Conservation (phyloP, 2,888 invertebrate species). For the Clostera curtula region DNA sequence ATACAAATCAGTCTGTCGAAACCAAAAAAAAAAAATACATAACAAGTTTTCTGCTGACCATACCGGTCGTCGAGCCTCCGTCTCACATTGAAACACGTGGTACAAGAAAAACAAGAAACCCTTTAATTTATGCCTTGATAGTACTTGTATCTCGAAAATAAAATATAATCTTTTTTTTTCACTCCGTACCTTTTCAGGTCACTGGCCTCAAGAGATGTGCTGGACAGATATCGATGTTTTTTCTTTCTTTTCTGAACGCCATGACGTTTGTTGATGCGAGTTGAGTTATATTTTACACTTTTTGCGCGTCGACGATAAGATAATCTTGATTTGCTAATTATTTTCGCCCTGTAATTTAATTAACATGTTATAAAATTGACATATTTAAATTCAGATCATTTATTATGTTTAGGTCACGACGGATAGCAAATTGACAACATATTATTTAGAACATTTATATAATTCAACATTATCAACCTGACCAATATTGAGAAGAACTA, state of each 20-base stretch:
- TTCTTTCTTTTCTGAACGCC: conserved; percentile 14
- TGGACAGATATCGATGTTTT: conserved; percentile 32
- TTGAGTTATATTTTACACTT: conserved; percentile 11
- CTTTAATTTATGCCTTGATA: conserved; percentile 74
- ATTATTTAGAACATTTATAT: no score
- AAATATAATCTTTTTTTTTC: conserved; percentile 58
- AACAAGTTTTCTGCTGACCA: conserved; percentile 39
- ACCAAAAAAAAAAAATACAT: conserved; percentile 17
- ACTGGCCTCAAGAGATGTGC: conserved; percentile 59
- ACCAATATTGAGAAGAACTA: no score
- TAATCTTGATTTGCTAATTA: conserved; percentile 13
- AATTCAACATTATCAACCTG: no score
- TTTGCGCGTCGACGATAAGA: conserved; percentile 1
- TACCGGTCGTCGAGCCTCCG: conserved; percentile 45
- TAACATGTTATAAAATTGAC: conserved; percentile 3
- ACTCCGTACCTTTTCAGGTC: conserved; percentile 56
- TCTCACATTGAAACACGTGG: conserved; percentile 60
- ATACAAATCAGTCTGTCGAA: conserved; percentile 13
- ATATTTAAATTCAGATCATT: background rate
- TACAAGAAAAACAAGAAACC: conserved; percentile 64
- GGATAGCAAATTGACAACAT: no score
- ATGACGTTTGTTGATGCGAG: conserved; percentile 21
- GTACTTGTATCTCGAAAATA: conserved; percentile 71
- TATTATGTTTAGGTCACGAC: no score
- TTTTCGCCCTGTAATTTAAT: conserved; percentile 16